phyloP scores from a whole-genome alignment of 2,888 invertebrate species.

The Stenodema calcarata region DNA sequence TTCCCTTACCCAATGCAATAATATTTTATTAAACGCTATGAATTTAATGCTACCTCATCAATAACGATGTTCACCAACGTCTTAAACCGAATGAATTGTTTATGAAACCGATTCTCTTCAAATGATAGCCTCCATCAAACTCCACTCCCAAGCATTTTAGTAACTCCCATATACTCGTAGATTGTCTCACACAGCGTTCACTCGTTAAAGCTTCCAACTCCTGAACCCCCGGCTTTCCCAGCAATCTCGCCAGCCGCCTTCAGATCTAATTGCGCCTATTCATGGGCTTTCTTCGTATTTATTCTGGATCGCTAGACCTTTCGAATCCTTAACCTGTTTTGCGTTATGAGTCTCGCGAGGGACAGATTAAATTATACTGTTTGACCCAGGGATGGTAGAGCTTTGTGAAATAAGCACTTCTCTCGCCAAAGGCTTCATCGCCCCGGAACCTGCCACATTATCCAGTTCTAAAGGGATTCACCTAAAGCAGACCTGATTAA shows the following conservation, averaged over 20 bases:
- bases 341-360: neutral
- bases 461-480: neutral
- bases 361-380: neutral
- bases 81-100: neutral
- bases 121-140: neutral
- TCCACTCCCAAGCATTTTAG: neutral
- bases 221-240: neutral
- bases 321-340: neutral
- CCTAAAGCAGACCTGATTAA: neutral
- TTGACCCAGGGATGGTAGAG: neutral
- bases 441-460: neutral
- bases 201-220: neutral
- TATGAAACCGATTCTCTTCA: neutral
- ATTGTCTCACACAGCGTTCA: neutral
- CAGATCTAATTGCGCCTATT: neutral
- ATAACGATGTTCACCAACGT: too few species aligned
- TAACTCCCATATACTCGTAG: neutral
- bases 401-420: neutral
- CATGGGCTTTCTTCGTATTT: neutral
- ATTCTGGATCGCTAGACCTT: neutral
- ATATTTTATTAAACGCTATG: too few species aligned
- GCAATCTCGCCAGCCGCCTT: neutral
- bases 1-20: too few species aligned
- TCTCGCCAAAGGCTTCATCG: neutral
- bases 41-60: too few species aligned